A percentile compares a stretch with the other conserved stretches of the same genome.
Evolutionary conservation across 1,140 invertebrate genomes (phyloP).

Genomic region (Drosophila lini): DNA sequence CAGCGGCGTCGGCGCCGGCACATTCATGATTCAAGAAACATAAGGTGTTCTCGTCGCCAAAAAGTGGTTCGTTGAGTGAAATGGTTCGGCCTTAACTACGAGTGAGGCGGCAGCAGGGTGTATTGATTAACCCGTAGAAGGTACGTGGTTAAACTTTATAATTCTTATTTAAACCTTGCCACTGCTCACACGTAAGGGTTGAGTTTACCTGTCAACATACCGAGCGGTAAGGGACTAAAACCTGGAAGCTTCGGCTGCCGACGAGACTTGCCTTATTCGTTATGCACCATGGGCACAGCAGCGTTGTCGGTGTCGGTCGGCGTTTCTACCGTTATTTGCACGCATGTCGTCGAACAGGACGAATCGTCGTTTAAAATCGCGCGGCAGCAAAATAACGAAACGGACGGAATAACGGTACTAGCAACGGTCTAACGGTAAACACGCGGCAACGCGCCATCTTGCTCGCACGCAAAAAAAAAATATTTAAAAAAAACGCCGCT

Average conservation of each 20-base stretch:
- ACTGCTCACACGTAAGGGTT: neutral
- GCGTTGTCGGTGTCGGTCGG: constrained; percentile 29
- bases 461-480: constrained; percentile 7
- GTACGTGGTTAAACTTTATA: neutral
- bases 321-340: constrained; percentile 67
- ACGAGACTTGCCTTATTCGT: neutral
- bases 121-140: neutral
- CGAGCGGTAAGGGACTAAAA: neutral
- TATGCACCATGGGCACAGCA: neutral
- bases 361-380: constrained; percentile 51
- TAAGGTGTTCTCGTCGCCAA: constrained; percentile 6
- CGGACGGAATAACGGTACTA: constrained; percentile 32
- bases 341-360: constrained; percentile 79
- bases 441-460: constrained; percentile 18
- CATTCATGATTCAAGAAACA: neutral
- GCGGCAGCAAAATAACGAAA: constrained; percentile 17
- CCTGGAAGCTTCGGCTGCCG: neutral
- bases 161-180: neutral
- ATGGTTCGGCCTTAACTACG: neutral
- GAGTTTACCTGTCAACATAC: neutral
- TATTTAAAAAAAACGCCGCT: constrained; percentile 5
- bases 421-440: constrained; percentile 30
- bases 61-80: neutral
- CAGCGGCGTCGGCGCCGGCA: constrained; percentile 27
- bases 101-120: neutral